These are phyloP conservation scores for Clivina fossor DNA, from an alignment of 2,888 invertebrate species.

Conservation along the genomic window DNA sequence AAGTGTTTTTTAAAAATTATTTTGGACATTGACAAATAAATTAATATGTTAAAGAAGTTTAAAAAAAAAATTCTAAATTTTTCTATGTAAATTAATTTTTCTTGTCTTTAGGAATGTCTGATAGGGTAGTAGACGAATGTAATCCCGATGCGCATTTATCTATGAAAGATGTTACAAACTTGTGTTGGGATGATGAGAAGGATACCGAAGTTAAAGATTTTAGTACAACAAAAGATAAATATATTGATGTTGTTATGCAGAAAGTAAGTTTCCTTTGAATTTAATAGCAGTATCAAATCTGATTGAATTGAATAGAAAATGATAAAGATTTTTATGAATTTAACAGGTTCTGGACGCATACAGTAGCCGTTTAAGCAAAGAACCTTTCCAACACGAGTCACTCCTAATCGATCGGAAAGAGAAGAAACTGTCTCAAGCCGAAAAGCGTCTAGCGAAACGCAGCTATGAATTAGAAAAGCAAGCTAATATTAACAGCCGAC, in stretches of 20 bases:
- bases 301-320: too few relatives aligned
- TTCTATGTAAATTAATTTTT: too few relatives aligned
- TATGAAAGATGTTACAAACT: conserved; percentile 83
- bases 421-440: conserved; percentile 89
- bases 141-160: conserved; percentile 94
- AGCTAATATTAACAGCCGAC: conserved; percentile 64
- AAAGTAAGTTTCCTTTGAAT: too few relatives aligned
- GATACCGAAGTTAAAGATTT: conserved; percentile 79
- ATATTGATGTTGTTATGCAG: conserved; percentile 80
- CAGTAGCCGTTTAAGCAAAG: conserved; percentile 68
- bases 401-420: conserved; percentile 92
- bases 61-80: too few relatives aligned
- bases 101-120: conserved; percentile 70
- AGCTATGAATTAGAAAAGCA: conserved; percentile 94
- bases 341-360: conserved; percentile 66
- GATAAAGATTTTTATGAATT: conserved; percentile 38
- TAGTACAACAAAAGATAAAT: conserved; percentile 69
- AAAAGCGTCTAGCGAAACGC: conserved; percentile 89
- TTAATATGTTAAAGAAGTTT: too few relatives aligned
- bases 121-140: conserved; percentile 96
- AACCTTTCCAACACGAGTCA: conserved; percentile 95
- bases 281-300: too few relatives aligned
- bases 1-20: too few relatives aligned
- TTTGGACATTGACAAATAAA: too few relatives aligned
- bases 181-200: conserved; percentile 88